Evolutionary conservation across 2,797 vertebrate species (phyloP).

Genomic region (Lycodopsis pacificus): DNA sequence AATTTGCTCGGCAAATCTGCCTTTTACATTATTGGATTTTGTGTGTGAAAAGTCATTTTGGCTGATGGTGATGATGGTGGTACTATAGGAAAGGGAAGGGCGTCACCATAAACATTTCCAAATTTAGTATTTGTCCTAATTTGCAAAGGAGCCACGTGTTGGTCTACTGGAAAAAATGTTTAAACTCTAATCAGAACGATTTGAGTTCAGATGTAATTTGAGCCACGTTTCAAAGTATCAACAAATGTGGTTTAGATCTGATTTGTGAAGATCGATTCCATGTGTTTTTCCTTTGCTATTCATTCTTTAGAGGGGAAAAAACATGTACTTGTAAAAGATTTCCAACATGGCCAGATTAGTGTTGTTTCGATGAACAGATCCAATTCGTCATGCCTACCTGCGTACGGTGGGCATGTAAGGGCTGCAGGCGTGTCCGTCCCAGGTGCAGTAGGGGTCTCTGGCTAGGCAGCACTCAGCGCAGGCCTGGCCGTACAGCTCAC

Average conservation of each 20-base stretch:
- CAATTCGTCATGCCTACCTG: slow-evolving; percentile 51
- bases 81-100: background rate
- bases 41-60: background rate
- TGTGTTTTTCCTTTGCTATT: slow-evolving; percentile 29
- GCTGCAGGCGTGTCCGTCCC: slow-evolving; percentile 88
- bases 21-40: slow-evolving; percentile 11
- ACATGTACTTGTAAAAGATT: background rate
- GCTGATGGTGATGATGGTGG: background rate
- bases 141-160: slow-evolving; percentile 14
- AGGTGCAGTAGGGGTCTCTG: slow-evolving; percentile 92
- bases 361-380: slow-evolving; percentile 4
- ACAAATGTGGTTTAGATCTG: slow-evolving; percentile 42
- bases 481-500: slow-evolving; percentile 89
- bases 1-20: background rate
- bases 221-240: slow-evolving; percentile 33
- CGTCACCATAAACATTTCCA: slow-evolving; percentile 11
- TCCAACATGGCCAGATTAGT: slow-evolving; percentile 5
- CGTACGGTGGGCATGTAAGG: slow-evolving; percentile 83
- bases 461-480: slow-evolving; percentile 91
- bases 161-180: slow-evolving; percentile 46
- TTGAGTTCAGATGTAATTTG: slow-evolving; percentile 21
- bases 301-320: background rate
- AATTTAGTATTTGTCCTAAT: background rate
- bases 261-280: slow-evolving; percentile 35
- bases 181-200: slow-evolving; percentile 27